These are phyloP conservation scores for Burhinus oedicnemus DNA, from an alignment of 2,113 vertebrate species.

Conservation along the genomic window DNA sequence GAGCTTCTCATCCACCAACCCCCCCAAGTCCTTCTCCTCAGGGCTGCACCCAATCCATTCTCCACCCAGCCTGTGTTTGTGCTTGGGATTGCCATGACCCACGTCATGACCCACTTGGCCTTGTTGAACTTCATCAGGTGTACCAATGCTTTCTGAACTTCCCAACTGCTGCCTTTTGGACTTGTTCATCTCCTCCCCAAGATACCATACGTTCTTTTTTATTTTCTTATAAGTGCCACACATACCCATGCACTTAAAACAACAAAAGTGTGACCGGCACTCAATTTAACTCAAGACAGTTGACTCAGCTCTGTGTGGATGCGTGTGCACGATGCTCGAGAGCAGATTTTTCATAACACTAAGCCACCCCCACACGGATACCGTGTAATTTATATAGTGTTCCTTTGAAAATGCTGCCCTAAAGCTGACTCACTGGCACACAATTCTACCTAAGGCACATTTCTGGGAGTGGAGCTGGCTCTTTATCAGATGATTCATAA, in stretches of 20 bases:
- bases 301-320: constrained; percentile 17
- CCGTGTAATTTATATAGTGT: constrained; percentile 29
- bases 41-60: no score
- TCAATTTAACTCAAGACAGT: neutral
- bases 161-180: neutral
- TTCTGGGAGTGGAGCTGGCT: constrained; percentile 36
- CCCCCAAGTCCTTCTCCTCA: no score
- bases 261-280: neutral
- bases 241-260: neutral
- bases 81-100: no score
- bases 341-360: constrained; percentile 10
- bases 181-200: neutral
- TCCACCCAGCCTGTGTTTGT: no score
- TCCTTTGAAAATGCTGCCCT: constrained; percentile 53
- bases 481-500: constrained; percentile 59
- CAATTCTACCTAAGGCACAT: constrained; percentile 31
- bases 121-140: no score
- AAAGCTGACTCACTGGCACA: constrained; percentile 45
- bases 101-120: no score
- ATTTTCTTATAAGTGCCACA: neutral
- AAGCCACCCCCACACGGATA: neutral
- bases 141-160: neutral
- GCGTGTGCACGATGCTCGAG: neutral
- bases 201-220: neutral
- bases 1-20: no score